Conservation (phyloP, 2,888 invertebrate species). For the Cantharis flavilabris region DNA sequence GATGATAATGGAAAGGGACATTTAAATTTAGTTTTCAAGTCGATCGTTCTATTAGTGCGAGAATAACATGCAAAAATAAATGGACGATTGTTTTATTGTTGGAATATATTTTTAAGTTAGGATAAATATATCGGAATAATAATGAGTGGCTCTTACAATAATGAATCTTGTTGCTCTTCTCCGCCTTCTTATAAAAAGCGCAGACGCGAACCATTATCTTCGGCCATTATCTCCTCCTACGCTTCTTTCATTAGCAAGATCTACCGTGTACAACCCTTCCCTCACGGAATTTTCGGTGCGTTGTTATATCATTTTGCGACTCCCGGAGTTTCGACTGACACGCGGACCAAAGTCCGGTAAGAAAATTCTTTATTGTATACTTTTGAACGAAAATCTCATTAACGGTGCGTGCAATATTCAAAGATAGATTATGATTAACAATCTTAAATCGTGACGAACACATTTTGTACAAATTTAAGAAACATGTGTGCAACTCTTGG, state of each 20-base stretch:
- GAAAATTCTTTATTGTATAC: not conserved
- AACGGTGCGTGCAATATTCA: not conserved
- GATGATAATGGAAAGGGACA: too few species aligned
- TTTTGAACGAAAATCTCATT: not conserved
- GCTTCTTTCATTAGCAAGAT: constrained; percentile 52
- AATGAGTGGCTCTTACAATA: constrained; percentile 25
- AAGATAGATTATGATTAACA: not conserved
- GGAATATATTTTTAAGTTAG: constrained; percentile 20
- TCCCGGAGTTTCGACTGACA: constrained; percentile 5
- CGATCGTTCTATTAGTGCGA: not conserved
- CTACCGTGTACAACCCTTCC: constrained; percentile 44
- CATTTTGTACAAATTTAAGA: not conserved
- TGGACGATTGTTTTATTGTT: constrained; percentile 19
- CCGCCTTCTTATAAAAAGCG: constrained; percentile 41
- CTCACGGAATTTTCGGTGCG: constrained; percentile 51
- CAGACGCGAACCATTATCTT: constrained; percentile 54
- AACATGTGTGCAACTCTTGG: constrained; percentile 4
- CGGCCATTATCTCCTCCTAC: constrained; percentile 53
- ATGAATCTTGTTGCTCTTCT: constrained; percentile 41
- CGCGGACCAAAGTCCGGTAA: not conserved
- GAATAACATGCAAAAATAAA: not conserved
- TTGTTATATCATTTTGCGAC: constrained; percentile 47
- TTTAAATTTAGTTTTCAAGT: not conserved
- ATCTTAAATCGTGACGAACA: not conserved
- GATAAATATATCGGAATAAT: constrained; percentile 24